These are phyloP conservation scores for Podabrus alpinus DNA, from an alignment of 2,888 invertebrate genomes.

Conservation along the genomic window DNA sequence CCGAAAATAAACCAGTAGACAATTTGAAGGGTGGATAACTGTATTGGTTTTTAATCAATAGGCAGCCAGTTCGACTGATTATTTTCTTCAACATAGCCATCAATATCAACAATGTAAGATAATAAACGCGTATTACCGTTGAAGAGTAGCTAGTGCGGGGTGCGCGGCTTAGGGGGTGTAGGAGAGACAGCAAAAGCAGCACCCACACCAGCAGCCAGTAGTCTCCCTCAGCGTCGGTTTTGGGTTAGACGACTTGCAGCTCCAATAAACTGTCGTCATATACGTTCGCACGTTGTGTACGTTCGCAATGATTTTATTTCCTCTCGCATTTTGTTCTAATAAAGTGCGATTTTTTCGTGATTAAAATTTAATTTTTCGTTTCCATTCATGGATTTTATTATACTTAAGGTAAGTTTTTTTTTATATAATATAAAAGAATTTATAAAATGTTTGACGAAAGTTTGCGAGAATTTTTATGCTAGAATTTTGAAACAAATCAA, in stretches of 20 bases:
- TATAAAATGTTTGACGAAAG: neutral
- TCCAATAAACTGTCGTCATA: constrained; percentile 3
- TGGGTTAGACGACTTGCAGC: constrained; percentile 10
- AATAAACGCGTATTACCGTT: constrained; percentile 38
- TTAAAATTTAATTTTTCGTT: constrained; percentile 3
- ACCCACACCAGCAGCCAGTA: constrained; percentile 26
- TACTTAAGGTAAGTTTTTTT: constrained; percentile 39
- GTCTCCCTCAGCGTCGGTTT: constrained; percentile 28
- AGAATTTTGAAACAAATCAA: constrained; percentile 38
- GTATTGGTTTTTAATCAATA: neutral
- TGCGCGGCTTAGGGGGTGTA: constrained; percentile 32
- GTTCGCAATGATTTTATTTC: constrained; percentile 18
- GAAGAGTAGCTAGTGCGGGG: constrained; percentile 29
- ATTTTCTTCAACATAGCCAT: constrained; percentile 29
- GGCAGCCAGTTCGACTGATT: neutral
- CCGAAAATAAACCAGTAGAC: neutral
- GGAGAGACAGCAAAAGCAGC: constrained; percentile 29
- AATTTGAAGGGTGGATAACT: neutral
- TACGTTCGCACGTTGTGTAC: constrained; percentile 15
- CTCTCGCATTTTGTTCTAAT: constrained; percentile 4
- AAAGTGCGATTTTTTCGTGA: constrained; percentile 8
- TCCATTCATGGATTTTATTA: constrained; percentile 43
- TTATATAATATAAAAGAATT: neutral
- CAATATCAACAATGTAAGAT: constrained; percentile 40
- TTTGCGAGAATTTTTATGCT: constrained; percentile 27